Percentiles rank a stretch among this genome's conserved stretches.
Evolutionary conservation across 1,140 invertebrate species (phyloP).

Genomic region (Heliconius hermathena): DNA sequence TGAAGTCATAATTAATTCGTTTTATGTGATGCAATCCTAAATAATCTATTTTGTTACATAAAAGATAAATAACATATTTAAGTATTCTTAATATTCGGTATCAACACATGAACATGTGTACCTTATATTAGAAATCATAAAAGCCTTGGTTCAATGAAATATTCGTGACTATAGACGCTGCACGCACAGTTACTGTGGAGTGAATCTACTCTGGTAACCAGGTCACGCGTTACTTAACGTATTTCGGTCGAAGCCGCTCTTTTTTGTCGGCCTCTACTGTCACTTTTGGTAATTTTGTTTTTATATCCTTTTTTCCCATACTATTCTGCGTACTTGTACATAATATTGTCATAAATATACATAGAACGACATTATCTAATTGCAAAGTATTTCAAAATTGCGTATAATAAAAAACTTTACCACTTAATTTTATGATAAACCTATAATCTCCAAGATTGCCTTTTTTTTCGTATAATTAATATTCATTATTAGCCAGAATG

Average conservation of each 20-base stretch:
- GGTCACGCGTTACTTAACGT: slow-evolving; percentile 46
- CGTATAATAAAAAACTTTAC: background rate
- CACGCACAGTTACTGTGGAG: slow-evolving; percentile 43
- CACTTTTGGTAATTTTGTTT: slow-evolving; percentile 27
- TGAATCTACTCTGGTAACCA: slow-evolving; percentile 46
- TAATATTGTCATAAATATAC: background rate
- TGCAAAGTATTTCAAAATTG: background rate
- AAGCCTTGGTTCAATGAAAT: slow-evolving; percentile 38
- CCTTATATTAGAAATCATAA: slow-evolving; percentile 29
- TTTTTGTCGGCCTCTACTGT: slow-evolving; percentile 26
- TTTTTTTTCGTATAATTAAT: slow-evolving; percentile 27
- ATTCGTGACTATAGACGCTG: slow-evolving; percentile 43
- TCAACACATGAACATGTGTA: background rate
- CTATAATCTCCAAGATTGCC: background rate
- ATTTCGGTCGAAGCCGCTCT: slow-evolving; percentile 35
- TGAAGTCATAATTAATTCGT: background rate
- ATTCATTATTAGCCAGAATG: slow-evolving; percentile 37
- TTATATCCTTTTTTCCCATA: slow-evolving; percentile 18
- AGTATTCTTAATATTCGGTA: background rate
- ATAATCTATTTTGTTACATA: background rate
- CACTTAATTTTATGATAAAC: background rate
- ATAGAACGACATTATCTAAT: background rate
- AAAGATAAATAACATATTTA: background rate
- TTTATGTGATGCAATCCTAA: background rate
- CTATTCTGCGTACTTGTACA: background rate